These are phyloP conservation scores for Sceloporus undulatus DNA, from an alignment of 2,113 vertebrate genomes.

Conservation along the genomic window DNA sequence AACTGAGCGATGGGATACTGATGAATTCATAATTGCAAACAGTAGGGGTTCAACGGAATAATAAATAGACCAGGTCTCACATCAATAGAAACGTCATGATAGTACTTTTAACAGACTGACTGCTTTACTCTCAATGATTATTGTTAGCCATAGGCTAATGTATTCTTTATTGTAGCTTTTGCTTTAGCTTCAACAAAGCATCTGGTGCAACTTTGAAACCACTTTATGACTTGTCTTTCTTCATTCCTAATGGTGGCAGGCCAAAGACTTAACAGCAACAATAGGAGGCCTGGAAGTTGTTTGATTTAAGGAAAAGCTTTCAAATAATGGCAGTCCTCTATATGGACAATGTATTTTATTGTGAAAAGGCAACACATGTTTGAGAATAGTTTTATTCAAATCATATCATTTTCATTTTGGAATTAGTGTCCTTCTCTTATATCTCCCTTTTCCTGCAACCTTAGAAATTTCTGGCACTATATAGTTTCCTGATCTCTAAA, in stretches of 20 bases:
- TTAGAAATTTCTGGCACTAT: not conserved
- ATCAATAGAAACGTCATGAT: not conserved
- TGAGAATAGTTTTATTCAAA: not conserved
- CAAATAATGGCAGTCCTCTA: not conserved
- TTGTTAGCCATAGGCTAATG: too few relatives aligned
- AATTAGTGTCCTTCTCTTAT: fast-evolving
- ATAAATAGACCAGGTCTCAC: not conserved
- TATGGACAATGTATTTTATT: not conserved
- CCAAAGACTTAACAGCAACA: not conserved
- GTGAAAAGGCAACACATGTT: not conserved
- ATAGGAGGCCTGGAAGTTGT: not conserved
- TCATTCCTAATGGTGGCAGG: too few relatives aligned
- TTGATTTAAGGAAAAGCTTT: not conserved
- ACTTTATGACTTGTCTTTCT: too few relatives aligned
- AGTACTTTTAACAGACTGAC: not conserved
- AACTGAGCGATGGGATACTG: not conserved
- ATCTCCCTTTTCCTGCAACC: not conserved
- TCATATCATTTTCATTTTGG: not conserved
- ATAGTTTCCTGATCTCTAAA: not conserved
- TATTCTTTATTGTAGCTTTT: too few relatives aligned
- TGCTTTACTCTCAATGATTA: not conserved
- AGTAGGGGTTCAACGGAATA: not conserved
- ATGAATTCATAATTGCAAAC: constrained; percentile 12
- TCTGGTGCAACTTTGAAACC: too few relatives aligned
- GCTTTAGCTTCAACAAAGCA: too few relatives aligned